Conservation (phyloP, 1,140 invertebrate species). For the Ceratina calcarata region DNA sequence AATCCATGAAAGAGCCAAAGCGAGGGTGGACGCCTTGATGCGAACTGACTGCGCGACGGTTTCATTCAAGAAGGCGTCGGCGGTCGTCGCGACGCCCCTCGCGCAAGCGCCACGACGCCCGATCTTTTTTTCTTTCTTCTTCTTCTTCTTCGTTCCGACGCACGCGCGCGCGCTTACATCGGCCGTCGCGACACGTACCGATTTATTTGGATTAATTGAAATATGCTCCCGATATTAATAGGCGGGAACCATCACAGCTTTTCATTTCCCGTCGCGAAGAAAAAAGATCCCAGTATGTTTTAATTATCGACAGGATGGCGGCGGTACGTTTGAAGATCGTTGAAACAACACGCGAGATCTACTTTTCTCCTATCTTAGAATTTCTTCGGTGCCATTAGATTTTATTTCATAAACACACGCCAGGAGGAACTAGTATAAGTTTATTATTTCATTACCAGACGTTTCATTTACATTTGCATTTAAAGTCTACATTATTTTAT, state of each 20-base stretch:
- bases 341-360: background rate
- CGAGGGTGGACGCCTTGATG: slow-evolving; percentile 67
- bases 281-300: slow-evolving; percentile 12
- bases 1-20: slow-evolving; percentile 55
- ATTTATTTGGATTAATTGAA: slow-evolving; percentile 72
- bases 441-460: too few species aligned
- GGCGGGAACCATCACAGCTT: slow-evolving; percentile 13
- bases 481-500: too few species aligned
- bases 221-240: slow-evolving; percentile 67
- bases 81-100: slow-evolving; percentile 63
- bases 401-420: too few species aligned
- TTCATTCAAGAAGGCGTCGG: slow-evolving; percentile 73
- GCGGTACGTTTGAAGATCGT: background rate
- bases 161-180: slow-evolving; percentile 35
- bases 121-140: slow-evolving; percentile 41
- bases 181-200: slow-evolving; percentile 42
- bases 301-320: background rate
- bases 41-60: slow-evolving; percentile 64
- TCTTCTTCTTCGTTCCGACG: slow-evolving; percentile 12
- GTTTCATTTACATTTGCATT: too few species aligned
- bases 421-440: too few species aligned
- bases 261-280: background rate
- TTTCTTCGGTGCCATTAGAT: background rate
- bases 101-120: slow-evolving; percentile 60
- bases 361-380: background rate